Evolutionary conservation across 2,113 vertebrate genomes (phyloP), one percentile per base, ranked within the genome.

Genomic region (Hippopotamus amphibius): DNA sequence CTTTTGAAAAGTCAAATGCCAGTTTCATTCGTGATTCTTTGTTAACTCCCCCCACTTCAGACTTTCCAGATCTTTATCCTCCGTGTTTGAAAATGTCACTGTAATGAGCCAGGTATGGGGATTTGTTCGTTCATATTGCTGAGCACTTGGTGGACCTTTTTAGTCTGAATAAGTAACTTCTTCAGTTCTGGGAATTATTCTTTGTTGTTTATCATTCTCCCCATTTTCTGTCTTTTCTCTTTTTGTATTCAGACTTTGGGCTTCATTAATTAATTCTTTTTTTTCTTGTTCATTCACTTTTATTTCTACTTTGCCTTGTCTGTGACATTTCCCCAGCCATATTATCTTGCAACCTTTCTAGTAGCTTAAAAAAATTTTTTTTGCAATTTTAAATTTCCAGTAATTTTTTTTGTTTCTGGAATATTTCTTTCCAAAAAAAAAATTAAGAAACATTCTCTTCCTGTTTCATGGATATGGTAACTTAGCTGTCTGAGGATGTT

Each of bases 11-110:
- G 77, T 68, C 33, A 46, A 43, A 83, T 8, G 53, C 48, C 46
- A 48, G 3, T 94, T 68, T 88, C 88, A 71, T 95, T 76, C 13
- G 13, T 72, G 43, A 79, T 90, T 82, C 48, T 74, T 92, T 82
- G 22, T 66, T 57, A 41, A 17, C n/a, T 92, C 22, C 55, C 43
- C 8, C 6, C 10, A 66, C 43, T 55, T n/a, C 43, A 55, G 7
- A 57, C 63, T 90, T 79, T 37, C 21, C 30, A 63, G 9, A 28
- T 80, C 22, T 66, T 89, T 50, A 95, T 95, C 48, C 21, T 21
- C 48, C 19, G 22, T n/a, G 28, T 55, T 83, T 6, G 83, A 22
- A 76, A 76, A 46, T 76, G 48, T 84, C 69, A 84, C 30, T 57
- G 48, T 76, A 37, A 61, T 71, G 50, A 50, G 50, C 33, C 26